Conservation (phyloP, 2,888 invertebrate species). For the Stenotaenia linearis region DNA sequence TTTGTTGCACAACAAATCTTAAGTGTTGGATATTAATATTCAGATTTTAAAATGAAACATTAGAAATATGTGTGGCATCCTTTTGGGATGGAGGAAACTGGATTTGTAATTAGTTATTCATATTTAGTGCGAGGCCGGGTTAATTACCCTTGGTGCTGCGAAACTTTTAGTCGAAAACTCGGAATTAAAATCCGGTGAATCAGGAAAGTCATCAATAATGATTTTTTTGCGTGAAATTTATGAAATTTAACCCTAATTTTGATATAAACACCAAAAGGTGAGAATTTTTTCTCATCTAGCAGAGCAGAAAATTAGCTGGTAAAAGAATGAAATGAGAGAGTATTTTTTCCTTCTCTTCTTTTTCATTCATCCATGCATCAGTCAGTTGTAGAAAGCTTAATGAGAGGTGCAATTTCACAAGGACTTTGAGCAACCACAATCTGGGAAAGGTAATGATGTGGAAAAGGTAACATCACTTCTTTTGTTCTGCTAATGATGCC, state of each 20-base stretch:
- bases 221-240: neutral
- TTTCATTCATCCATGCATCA: constrained; percentile 17
- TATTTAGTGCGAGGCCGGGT: constrained; percentile 11
- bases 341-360: neutral
- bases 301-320: constrained; percentile 16
- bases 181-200: neutral
- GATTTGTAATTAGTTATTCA: constrained; percentile 21
- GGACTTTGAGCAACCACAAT: constrained; percentile 17
- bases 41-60: neutral
- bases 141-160: neutral
- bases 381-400: constrained; percentile 28
- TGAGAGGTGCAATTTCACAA: constrained; percentile 27
- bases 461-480: constrained; percentile 27
- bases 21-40: constrained; percentile 14
- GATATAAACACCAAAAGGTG: neutral
- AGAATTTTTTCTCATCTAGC: neutral
- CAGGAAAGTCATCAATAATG: neutral
- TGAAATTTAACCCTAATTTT: neutral
- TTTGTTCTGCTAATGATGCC: constrained; percentile 16
- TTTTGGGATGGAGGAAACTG: neutral
- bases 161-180: neutral
- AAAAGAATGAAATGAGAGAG: constrained; percentile 6
- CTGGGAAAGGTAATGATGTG: constrained; percentile 27
- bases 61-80: neutral
- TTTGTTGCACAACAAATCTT: neutral